phyloP scores from a whole-genome alignment of 1,140 invertebrate genomes.

The Scylla paramamosain region DNA sequence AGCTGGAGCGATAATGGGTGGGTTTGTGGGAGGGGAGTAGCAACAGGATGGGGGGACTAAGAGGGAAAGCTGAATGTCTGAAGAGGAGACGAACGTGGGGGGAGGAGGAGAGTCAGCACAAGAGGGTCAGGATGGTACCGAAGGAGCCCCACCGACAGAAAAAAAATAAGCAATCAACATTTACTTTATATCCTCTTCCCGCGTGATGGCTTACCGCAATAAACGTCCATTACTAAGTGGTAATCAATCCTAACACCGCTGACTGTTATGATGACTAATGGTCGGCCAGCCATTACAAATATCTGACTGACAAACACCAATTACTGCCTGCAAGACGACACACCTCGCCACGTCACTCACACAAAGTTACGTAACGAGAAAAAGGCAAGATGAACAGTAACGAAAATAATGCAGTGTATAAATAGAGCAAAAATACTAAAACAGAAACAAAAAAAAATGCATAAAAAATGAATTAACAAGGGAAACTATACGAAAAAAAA shows the following conservation, averaged over 20 bases:
- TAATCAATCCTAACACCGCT: not conserved
- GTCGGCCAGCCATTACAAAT: not conserved
- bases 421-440: no score
- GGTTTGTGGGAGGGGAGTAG: not conserved
- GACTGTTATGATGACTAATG: constrained; percentile 13
- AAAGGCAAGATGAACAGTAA: no score
- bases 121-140: not conserved
- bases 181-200: not conserved
- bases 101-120: not conserved
- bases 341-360: not conserved
- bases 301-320: not conserved
- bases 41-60: not conserved
- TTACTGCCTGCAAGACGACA: not conserved
- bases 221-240: not conserved
- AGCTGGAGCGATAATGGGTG: no score
- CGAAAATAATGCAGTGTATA: no score
- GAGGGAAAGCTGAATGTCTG: not conserved
- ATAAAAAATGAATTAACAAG: no score
- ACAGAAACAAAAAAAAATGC: no score
- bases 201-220: not conserved
- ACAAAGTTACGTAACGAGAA: no score
- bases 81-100: not conserved
- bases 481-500: not conserved
- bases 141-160: not conserved
- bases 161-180: not conserved